Percentiles rank a stretch among this genome's conserved stretches.
Evolutionary conservation across 2,113 vertebrate genomes (phyloP).

Genomic region (Erinaceus europaeus): DNA sequence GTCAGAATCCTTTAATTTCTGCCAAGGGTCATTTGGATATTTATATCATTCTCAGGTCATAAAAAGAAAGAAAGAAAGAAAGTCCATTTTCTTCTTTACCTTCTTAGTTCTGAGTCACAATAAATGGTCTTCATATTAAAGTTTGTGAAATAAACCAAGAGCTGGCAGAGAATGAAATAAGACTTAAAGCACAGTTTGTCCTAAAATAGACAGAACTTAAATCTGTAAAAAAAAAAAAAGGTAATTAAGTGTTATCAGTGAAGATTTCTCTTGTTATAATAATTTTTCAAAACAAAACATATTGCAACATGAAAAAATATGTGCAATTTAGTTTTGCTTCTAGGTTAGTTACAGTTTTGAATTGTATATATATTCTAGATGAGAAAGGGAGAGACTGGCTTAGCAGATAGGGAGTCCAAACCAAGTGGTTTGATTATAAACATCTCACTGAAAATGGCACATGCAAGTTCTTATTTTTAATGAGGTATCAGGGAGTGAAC

Average conservation of each 20-base stretch:
- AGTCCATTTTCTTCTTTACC: too few relatives aligned
- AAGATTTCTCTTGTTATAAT: neutral
- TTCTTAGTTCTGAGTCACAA: neutral
- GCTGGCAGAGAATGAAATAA: slow-evolving; percentile 1
- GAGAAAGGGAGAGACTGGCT: neutral
- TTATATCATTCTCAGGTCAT: too few relatives aligned
- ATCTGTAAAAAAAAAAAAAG: neutral
- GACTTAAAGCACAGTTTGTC: too few relatives aligned
- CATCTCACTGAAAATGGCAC: too few relatives aligned
- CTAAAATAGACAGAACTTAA: neutral
- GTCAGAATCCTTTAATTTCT: too few relatives aligned
- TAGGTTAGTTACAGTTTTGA: neutral
- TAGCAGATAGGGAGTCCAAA: neutral
- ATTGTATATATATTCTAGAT: neutral
- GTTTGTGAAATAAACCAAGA: slow-evolving; percentile 26
- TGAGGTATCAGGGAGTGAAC: too few relatives aligned
- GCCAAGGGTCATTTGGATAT: too few relatives aligned
- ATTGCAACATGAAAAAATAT: neutral
- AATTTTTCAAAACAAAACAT: neutral
- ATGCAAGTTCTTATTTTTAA: too few relatives aligned
- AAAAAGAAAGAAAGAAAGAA: too few relatives aligned
- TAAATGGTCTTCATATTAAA: neutral
- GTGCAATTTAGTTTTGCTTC: neutral
- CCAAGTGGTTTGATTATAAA: neutral
- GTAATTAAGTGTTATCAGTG: neutral